A percentile compares a stretch with the other conserved stretches of the same genome.
Evolutionary conservation across 1,140 invertebrate genomes (phyloP).

Genomic region (Cydia pomonella): DNA sequence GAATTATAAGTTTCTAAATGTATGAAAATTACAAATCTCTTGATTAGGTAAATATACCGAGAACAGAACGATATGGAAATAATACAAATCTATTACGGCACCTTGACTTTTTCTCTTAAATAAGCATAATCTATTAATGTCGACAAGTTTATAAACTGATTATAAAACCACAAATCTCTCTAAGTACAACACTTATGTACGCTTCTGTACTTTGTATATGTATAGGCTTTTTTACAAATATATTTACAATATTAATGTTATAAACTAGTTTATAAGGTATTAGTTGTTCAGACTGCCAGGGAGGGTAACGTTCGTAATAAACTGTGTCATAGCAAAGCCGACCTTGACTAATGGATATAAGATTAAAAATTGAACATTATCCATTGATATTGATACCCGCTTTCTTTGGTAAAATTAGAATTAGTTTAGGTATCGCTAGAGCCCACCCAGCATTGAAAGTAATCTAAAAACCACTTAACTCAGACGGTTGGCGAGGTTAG

Average conservation of each 20-base stretch:
- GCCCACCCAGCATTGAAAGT: conserved; percentile 47
- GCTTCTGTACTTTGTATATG: conserved; percentile 53
- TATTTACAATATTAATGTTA: conserved; percentile 55
- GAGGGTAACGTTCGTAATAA: conserved; percentile 6
- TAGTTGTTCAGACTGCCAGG: conserved; percentile 45
- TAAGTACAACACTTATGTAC: conserved; percentile 66
- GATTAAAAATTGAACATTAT: background rate
- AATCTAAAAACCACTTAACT: conserved; percentile 9
- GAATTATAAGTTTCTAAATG: no score
- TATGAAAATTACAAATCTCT: no score
- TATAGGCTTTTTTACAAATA: conserved; percentile 72
- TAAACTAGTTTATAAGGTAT: conserved; percentile 49
- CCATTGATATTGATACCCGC: conserved; percentile 11
- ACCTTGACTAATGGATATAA: background rate
- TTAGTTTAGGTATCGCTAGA: conserved; percentile 75
- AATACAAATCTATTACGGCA: no score
- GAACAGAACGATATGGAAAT: no score
- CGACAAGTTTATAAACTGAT: conserved; percentile 23
- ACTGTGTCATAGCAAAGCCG: conserved; percentile 17
- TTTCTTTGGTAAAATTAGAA: conserved; percentile 53
- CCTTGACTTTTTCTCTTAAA: no score
- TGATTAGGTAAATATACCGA: no score
- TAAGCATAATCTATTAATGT: background rate
- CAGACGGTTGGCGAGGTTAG: background rate
- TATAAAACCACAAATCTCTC: conserved; percentile 47